These are phyloP conservation scores for Caenorhabditis sinica DNA, from an alignment of 2,888 invertebrate species.

Conservation along the genomic window DNA sequence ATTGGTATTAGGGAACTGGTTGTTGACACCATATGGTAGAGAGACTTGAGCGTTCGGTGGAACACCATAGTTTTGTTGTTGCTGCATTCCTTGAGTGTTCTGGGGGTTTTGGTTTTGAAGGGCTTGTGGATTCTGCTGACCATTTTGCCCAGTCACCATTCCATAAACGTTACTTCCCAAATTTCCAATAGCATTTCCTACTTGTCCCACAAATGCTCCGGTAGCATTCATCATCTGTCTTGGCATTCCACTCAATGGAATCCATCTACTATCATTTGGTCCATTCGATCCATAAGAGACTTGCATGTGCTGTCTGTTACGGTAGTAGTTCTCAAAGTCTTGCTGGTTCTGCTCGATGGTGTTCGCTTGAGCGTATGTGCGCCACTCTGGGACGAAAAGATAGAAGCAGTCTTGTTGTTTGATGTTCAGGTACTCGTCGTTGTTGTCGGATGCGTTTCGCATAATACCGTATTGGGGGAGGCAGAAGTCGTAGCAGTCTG, in stretches of 20 bases:
- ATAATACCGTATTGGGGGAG: constrained; percentile 81
- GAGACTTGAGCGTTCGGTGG: constrained; percentile 2
- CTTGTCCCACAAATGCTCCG: constrained; percentile 51
- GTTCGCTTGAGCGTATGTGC: constrained; percentile 78
- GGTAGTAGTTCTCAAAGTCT: constrained; percentile 78
- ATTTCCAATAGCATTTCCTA: constrained; percentile 51
- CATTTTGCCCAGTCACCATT: constrained; percentile 34
- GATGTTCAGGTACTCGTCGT: constrained; percentile 78
- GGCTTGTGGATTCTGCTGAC: constrained; percentile 21
- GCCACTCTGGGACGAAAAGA: constrained; percentile 83
- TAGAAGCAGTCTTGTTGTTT: constrained; percentile 81
- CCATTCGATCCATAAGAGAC: constrained; percentile 52
- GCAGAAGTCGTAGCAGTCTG: constrained; percentile 82
- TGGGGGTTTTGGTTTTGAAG: constrained; percentile 27
- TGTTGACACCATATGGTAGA: background rate
- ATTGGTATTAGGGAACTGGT: background rate
- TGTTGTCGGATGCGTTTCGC: constrained; percentile 47
- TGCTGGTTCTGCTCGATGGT: constrained; percentile 78
- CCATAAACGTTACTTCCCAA: constrained; percentile 52
- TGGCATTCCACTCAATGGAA: constrained; percentile 59
- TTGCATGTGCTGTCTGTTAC: constrained; percentile 68
- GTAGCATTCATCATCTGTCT: constrained; percentile 58
- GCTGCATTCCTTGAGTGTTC: constrained; percentile 20
- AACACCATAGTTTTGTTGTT: constrained; percentile 28
- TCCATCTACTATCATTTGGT: constrained; percentile 62